Percentiles rank a stretch among this genome's conserved stretches.
phyloP scores from a whole-genome alignment of 2,797 vertebrate genomes.

The Onychomys torridus region DNA sequence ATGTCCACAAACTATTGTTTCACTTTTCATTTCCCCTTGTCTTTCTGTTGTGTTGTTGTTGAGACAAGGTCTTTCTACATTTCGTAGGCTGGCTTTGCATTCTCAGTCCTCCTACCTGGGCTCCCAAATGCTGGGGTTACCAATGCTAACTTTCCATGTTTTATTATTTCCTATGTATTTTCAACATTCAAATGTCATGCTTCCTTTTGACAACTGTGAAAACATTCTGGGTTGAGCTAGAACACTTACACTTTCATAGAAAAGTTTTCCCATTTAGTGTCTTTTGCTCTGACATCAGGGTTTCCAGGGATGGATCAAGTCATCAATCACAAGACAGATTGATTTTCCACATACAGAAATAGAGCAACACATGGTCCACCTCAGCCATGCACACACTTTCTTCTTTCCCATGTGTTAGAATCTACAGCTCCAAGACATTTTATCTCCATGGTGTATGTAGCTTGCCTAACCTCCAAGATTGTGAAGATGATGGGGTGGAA shows the following conservation, averaged over 20 bases:
- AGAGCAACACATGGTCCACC: neutral
- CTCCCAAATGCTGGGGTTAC: neutral
- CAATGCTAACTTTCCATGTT: neutral
- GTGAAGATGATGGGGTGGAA: neutral
- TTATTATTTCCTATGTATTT: slow-evolving; percentile 36
- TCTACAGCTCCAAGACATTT: neutral
- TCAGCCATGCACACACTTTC: neutral
- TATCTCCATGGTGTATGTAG: neutral
- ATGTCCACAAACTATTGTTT: neutral
- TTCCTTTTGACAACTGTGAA: slow-evolving; percentile 40
- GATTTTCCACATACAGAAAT: neutral
- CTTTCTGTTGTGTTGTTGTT: neutral
- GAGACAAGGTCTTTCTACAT: neutral
- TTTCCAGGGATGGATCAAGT: slow-evolving; percentile 41
- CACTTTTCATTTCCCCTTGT: neutral
- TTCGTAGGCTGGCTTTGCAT: neutral
- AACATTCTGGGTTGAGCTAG: neutral
- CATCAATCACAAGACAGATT: neutral
- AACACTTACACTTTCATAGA: neutral
- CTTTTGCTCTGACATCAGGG: slow-evolving; percentile 23
- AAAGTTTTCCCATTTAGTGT: neutral
- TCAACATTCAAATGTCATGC: slow-evolving; percentile 3
- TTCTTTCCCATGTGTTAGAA: neutral
- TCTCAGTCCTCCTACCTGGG: neutral
- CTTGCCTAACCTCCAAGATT: neutral